Conservation (phyloP, 2,797 vertebrate species). For the Sebastes hopkinsi region DNA sequence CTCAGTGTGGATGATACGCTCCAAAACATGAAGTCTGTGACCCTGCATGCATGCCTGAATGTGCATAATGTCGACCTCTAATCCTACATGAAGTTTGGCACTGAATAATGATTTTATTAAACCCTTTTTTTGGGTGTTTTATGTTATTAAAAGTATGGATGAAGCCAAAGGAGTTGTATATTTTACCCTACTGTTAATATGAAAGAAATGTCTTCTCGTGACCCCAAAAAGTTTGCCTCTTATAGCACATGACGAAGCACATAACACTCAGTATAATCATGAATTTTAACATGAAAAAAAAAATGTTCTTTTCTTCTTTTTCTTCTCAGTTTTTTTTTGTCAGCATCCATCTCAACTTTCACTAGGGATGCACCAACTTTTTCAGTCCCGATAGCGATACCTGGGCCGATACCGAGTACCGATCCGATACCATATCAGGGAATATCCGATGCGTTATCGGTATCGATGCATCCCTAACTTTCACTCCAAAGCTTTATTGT, state of each 20-base stretch:
- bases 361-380: too few species aligned
- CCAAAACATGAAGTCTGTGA: slow-evolving; percentile 2
- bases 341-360: not conserved
- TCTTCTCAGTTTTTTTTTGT: not conserved
- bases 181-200: not conserved
- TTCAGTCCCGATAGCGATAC: too few species aligned
- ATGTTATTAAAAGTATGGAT: not conserved
- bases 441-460: not conserved
- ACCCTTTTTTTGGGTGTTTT: not conserved
- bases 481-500: not conserved
- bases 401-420: too few species aligned
- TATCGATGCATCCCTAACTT: not conserved
- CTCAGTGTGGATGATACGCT: not conserved
- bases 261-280: not conserved
- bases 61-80: slow-evolving; percentile 3
- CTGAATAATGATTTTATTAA: not conserved
- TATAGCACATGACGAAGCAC: not conserved
- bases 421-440: too few species aligned
- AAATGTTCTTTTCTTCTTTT: not conserved
- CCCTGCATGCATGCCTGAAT: slow-evolving; percentile 16
- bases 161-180: not conserved
- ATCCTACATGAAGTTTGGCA: not conserved
- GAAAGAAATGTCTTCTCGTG: not conserved
- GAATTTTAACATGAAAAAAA: not conserved
- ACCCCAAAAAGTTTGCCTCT: not conserved